phyloP scores from a whole-genome alignment of 2,113 vertebrate genomes.

The Circaetus gallicus region DNA sequence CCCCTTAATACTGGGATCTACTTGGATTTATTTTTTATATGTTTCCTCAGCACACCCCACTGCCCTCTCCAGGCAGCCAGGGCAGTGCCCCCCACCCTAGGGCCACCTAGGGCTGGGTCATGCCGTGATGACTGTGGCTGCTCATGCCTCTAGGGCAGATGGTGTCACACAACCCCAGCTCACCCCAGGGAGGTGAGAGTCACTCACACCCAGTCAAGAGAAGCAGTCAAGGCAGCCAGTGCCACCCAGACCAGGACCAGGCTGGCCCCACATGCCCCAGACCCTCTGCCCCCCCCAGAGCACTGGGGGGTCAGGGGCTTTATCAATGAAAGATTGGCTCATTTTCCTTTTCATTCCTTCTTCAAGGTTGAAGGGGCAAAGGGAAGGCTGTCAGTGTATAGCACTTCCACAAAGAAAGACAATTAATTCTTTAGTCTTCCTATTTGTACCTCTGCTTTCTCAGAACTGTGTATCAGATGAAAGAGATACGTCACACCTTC shows the following conservation, averaged over 20 bases:
- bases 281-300: background rate
- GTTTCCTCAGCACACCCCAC: background rate
- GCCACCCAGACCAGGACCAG: background rate
- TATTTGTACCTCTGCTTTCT: background rate
- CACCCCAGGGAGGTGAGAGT: background rate
- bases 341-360: background rate
- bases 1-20: background rate
- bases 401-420: background rate
- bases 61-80: background rate
- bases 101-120: background rate
- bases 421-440: background rate
- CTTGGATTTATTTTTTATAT: background rate
- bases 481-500: rapidly evolving
- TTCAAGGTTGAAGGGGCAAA: background rate
- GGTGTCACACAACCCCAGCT: background rate
- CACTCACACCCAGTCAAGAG: background rate
- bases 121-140: background rate
- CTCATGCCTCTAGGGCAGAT: background rate
- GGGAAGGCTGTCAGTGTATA: background rate
- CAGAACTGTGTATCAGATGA: background rate
- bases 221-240: background rate
- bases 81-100: rapidly evolving
- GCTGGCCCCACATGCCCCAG: background rate
- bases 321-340: background rate
- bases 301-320: background rate